These are phyloP conservation scores for Protula sp. DNA, from an alignment of 2,888 invertebrate genomes.

Conservation along the genomic window DNA sequence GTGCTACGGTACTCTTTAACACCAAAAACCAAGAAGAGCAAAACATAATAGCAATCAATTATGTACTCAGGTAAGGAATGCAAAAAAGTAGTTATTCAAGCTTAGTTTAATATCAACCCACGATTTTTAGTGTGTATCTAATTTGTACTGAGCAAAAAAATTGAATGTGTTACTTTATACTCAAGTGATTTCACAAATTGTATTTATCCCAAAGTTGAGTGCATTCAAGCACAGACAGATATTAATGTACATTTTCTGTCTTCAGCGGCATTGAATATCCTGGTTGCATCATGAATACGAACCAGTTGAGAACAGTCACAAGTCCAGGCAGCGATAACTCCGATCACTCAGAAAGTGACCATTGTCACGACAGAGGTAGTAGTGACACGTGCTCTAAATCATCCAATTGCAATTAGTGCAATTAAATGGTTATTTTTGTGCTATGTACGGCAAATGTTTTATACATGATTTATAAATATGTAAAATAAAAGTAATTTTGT, in stretches of 20 bases:
- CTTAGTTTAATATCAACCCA: not conserved
- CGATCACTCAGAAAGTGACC: slow-evolving; percentile 28
- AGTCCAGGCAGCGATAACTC: slow-evolving; percentile 24
- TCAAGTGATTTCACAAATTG: too few relatives aligned
- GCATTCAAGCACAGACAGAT: too few relatives aligned
- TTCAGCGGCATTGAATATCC: slow-evolving; percentile 80
- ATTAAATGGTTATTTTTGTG: not conserved
- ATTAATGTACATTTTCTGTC: too few relatives aligned
- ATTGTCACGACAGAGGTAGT: slow-evolving; percentile 8
- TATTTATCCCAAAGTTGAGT: too few relatives aligned
- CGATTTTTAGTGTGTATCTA: too few relatives aligned
- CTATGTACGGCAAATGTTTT: too few relatives aligned
- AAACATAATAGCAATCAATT: slow-evolving; percentile 95
- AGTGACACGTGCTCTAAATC: not conserved
- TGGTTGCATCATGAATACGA: slow-evolving; percentile 88
- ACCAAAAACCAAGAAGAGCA: slow-evolving; percentile 94
- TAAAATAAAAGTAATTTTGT: too few relatives aligned
- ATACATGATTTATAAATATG: too few relatives aligned
- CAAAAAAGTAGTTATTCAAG: not conserved
- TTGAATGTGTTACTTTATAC: too few relatives aligned
- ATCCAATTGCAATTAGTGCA: not conserved
- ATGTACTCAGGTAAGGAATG: slow-evolving; percentile 83
- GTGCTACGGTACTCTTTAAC: slow-evolving; percentile 92
- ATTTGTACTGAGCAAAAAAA: too few relatives aligned
- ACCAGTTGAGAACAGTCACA: slow-evolving; percentile 63